These are phyloP conservation scores for Pissodes strobi DNA, from an alignment of 1,140 invertebrate species.

Conservation along the genomic window DNA sequence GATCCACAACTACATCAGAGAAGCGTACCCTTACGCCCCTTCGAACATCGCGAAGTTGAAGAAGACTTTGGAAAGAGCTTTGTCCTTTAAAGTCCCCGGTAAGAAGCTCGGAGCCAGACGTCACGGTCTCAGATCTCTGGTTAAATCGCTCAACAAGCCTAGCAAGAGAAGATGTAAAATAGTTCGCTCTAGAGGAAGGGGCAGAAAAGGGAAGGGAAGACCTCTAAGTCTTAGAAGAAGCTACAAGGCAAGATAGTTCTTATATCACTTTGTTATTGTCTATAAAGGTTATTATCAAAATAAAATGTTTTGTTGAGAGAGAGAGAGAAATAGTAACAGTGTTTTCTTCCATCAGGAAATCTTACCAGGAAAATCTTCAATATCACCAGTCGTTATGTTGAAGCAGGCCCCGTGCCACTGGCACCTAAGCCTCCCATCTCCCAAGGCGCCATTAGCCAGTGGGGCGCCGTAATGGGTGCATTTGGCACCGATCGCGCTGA, in stretches of 20 bases:
- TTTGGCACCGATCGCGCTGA: constrained; percentile 83
- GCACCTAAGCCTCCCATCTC: constrained; percentile 83
- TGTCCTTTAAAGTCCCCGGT: constrained; percentile 22
- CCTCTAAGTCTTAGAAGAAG: too few species aligned
- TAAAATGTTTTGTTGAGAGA: too few species aligned
- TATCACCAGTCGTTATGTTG: constrained; percentile 72
- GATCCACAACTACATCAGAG: constrained; percentile 24
- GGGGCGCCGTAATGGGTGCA: constrained; percentile 94
- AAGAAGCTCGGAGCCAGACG: constrained; percentile 7
- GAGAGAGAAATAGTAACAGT: too few species aligned
- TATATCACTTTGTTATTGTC: too few species aligned
- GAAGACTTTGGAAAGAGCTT: constrained; percentile 23
- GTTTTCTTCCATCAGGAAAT: too few species aligned
- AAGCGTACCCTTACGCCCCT: constrained; percentile 24
- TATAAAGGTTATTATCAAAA: too few species aligned
- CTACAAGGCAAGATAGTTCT: too few species aligned
- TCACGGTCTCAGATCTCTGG: background rate
- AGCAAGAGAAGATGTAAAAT: background rate
- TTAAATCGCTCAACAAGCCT: background rate
- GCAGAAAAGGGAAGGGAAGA: background rate
- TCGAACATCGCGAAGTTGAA: constrained; percentile 13
- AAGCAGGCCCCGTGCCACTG: constrained; percentile 98
- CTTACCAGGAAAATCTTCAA: constrained; percentile 54
- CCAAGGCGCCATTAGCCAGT: constrained; percentile 79
- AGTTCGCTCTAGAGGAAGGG: background rate